Conservation (phyloP, 53 echinoderm and acorn worm genomes). For the Stichopus horrens region DNA sequence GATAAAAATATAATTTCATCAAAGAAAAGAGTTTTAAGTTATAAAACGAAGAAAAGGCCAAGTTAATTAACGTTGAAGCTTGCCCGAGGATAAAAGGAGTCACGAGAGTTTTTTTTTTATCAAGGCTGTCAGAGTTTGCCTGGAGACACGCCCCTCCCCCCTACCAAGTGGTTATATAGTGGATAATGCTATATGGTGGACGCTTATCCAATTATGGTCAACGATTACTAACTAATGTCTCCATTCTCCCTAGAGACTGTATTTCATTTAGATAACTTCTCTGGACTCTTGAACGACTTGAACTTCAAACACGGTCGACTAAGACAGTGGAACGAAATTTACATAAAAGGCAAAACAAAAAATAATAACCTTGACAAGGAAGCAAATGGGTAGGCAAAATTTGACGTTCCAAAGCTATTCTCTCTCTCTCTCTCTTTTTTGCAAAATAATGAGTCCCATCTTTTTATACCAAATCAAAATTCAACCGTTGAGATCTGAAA, state of each 20-base stretch:
- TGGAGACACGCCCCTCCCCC: background rate
- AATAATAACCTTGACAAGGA: background rate
- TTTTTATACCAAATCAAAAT: too few relatives aligned
- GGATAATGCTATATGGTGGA: background rate
- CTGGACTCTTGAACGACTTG: background rate
- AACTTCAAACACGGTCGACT: background rate
- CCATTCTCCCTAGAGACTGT: background rate
- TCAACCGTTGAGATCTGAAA: too few relatives aligned
- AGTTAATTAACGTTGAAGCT: background rate
- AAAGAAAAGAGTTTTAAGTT: too few relatives aligned
- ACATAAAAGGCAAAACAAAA: background rate
- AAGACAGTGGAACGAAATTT: background rate
- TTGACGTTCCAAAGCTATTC: background rate
- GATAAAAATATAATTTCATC: too few relatives aligned
- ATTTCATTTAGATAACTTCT: background rate
- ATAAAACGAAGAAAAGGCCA: background rate
- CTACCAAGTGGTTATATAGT: background rate
- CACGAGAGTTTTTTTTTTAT: background rate
- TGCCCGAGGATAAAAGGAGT: background rate
- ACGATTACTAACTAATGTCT: background rate
- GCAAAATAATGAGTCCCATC: too few relatives aligned
- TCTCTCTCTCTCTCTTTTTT: too few relatives aligned
- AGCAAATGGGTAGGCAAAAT: background rate
- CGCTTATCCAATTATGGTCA: background rate
- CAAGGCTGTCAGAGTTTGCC: background rate